Percentiles rank a stretch among this genome's conserved stretches.
Evolutionary conservation across 1,140 invertebrate genomes (phyloP).

Genomic region (Dreissena polymorpha): DNA sequence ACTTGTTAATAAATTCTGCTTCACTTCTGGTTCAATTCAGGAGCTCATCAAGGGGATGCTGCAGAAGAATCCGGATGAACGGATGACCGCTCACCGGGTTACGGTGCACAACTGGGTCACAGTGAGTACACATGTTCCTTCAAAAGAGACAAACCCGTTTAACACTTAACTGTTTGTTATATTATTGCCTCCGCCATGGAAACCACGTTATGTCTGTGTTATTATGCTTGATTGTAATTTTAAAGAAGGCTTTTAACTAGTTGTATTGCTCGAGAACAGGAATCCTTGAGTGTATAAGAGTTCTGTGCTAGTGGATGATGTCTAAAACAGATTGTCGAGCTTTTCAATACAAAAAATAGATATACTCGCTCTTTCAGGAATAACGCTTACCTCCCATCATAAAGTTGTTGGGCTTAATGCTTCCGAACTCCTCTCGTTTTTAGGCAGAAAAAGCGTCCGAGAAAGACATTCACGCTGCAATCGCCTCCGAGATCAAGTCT

Average conservation of each 20-base stretch:
- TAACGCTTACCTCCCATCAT: no score
- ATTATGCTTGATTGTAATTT: no score
- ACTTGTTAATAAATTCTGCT: neutral
- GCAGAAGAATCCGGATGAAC: constrained; percentile 18
- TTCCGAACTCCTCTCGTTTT: neutral
- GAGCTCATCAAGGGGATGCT: constrained; percentile 39
- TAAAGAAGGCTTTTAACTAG: no score
- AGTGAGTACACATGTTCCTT: constrained; percentile 13
- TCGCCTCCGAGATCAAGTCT: constrained; percentile 45
- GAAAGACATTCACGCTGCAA: constrained; percentile 33
- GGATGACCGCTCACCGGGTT: constrained; percentile 23
- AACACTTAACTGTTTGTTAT: neutral
- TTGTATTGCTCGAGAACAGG: no score
- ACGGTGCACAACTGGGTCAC: constrained; percentile 43
- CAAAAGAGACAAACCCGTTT: no score
- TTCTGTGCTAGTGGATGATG: no score
- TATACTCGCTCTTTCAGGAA: no score
- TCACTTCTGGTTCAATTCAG: constrained; percentile 19
- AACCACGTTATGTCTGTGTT: neutral
- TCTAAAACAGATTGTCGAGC: no score
- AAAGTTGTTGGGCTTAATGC: no score
- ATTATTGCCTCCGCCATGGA: neutral
- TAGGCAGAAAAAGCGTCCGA: constrained; percentile 38
- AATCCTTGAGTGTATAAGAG: no score
- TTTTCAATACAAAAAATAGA: no score